A percentile compares a stretch with the other conserved stretches of the same genome.
Evolutionary conservation across 2,113 vertebrate genomes (phyloP).

Genomic region (Alligator sinensis): DNA sequence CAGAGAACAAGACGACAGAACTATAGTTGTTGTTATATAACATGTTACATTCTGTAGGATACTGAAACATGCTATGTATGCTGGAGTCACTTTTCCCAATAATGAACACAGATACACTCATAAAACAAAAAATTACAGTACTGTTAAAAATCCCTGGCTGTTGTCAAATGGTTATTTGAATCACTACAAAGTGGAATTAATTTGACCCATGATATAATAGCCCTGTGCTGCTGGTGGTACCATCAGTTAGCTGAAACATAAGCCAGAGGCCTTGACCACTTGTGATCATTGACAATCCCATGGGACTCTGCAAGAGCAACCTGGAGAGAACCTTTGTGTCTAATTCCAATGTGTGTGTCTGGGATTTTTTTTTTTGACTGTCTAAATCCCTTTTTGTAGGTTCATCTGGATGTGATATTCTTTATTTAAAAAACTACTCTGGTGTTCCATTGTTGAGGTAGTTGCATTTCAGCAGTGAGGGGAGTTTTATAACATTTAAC

Average conservation of each 20-base stretch:
- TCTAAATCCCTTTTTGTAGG: background rate
- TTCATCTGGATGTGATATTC: background rate
- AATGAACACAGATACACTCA: background rate
- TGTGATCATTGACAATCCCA: background rate
- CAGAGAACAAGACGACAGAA: background rate
- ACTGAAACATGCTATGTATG: background rate
- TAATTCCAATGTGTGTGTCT: background rate
- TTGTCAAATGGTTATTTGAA: background rate
- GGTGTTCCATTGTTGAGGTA: background rate
- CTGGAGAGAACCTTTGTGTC: background rate
- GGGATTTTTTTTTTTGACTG: background rate
- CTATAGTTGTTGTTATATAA: background rate
- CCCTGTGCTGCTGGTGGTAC: background rate
- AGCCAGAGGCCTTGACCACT: background rate
- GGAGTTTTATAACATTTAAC: background rate
- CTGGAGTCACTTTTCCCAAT: background rate
- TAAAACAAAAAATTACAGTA: background rate
- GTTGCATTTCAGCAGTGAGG: background rate
- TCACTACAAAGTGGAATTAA: background rate
- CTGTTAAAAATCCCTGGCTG: background rate
- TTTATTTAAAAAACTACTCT: background rate
- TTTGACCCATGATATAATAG: background rate
- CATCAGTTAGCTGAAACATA: background rate
- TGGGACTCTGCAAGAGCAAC: fast-evolving
- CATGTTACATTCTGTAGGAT: background rate